Base-by-base conservation (phyloP, 2,797 vertebrate species). In the Falco columbarius region DNA sequence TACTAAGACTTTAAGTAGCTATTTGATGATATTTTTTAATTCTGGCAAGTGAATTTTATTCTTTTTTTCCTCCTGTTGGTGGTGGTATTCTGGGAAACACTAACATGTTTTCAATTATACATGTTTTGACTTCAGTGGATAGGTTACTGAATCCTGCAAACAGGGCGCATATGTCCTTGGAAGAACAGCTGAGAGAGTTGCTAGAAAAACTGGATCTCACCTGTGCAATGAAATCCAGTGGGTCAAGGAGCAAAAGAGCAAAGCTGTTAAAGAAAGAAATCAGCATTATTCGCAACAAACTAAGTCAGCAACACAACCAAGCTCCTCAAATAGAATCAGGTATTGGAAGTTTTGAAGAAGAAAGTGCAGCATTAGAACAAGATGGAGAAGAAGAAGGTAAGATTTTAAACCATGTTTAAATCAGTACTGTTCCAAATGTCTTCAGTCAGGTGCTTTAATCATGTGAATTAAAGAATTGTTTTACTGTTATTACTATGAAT, bases 211-310 rank as follows among this genome's bases (percentile, higher is more conserved):
- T 99, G 40, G 99, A 99, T 98, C 98, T 99, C 94, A 99, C 99
- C 38, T 98, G 98, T 47, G 98, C 98, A 93, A 99, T 99, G 99
- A 99, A 99, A 98, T 99, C 99, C 95, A 99, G 99, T 68, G 99
- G 99, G 14, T 99, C 99, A 5, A 98, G 99, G 95, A 99, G 99
- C 97, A 99, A 99, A 97, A 98, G 99, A 62, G 98, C 99, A 70
- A 99, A 99, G 97, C 97, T 99, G 81, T 98, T 99, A 70, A 99
- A 99, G 94, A 99, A 99, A 97, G 99, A 99, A 97, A 99, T 99
- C 81, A 98, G 98, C 36, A 94, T 99, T 21, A 98, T 99, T 51
- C 99, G 99, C 67, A 98, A 94, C 49, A 99, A 99, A 96, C 98
- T 99, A 90, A 99, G 98, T 97, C 98, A 99, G 42, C 99, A 98